Evolutionary conservation across 2,113 vertebrate genomes (phyloP).

Genomic region (Seriola aureovittata): DNA sequence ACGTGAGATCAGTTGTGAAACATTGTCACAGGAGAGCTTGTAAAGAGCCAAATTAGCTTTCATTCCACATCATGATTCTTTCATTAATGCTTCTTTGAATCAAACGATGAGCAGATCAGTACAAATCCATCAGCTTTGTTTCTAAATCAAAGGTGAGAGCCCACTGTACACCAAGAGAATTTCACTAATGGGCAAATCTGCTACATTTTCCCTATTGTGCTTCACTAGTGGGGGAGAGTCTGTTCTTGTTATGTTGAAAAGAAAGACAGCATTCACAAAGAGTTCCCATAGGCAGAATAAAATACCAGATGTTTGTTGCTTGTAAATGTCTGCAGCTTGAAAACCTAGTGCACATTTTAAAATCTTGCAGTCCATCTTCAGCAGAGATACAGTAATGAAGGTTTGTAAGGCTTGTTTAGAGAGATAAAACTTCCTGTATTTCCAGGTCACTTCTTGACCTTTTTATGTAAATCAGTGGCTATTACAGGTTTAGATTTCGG

Average conservation of each 20-base stretch:
- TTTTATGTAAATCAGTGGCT: conserved; percentile 13
- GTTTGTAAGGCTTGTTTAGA: neutral
- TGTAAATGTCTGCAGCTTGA: conserved; percentile 9
- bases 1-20: conserved; percentile 1
- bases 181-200: neutral
- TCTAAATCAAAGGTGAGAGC: conserved; percentile 1
- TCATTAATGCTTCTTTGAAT: conserved; percentile 2
- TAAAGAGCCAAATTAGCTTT: neutral
- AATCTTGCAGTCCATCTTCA: conserved; percentile 10
- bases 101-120: neutral
- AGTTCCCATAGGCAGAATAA: conserved; percentile 14
- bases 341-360: conserved; percentile 22
- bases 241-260: conserved; percentile 30
- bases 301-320: conserved; percentile 50
- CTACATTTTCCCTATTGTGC: neutral
- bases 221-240: neutral
- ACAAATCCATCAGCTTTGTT: conserved; percentile 8
- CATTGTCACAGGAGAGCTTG: neutral
- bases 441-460: neutral
- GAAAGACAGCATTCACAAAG: conserved; percentile 1
- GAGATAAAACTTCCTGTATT: neutral
- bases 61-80: neutral
- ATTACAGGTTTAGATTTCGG: neutral
- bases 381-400: neutral
- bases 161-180: neutral